Evolutionary conservation across 2,797 vertebrate genomes (phyloP), one percentile per base, ranked within the genome.

Genomic region (Coregonus sp.): DNA sequence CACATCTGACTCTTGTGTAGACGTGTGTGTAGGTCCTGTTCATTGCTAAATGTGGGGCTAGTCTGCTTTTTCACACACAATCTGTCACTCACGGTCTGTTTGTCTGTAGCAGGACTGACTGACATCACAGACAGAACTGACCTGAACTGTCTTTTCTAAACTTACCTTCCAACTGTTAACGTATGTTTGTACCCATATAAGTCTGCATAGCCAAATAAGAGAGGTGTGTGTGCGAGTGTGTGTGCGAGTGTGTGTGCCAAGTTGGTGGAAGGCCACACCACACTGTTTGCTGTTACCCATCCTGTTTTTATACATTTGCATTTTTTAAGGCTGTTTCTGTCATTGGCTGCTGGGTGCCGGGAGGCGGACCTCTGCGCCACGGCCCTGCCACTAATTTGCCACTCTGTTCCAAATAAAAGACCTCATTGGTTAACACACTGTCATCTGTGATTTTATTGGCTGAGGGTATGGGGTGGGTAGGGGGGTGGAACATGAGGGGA

Each of bases 281-380:
- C 89, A 91, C 84, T 90, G 87, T 93, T 94, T 93, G 93, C 92
- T 94, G 92, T 94, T 91, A 92, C 92, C 93, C 94, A 93, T 94
- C 92, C 93, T 94, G 93, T 93, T 95, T 95, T 95, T 95, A 94
- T 95, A 95, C 93, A 94, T 95, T 93, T 92, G 90, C 94, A 95
- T 95, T 95, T 95, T 95, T 94, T 93, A 93, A 93, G 91, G 93
- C 92, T 93, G 90, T 91, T 86, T 93, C 89, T 93, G 91, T 94
- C 92, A 93, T 94, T 92, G 90, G 89, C 92, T 93, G 92, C 92
- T 94, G 92, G 88, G 92, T 91, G 93, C 89, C 88, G 90, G 92
- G 92, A 91, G 90, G 92, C 88, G 78, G 91, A 91, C 84, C 93
- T 92, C 93, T 86, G 80, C 80, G 86, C 90, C 88, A 87, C 91